Conservation (phyloP, 2,888 invertebrate species). For the Drosophila pegasa region DNA sequence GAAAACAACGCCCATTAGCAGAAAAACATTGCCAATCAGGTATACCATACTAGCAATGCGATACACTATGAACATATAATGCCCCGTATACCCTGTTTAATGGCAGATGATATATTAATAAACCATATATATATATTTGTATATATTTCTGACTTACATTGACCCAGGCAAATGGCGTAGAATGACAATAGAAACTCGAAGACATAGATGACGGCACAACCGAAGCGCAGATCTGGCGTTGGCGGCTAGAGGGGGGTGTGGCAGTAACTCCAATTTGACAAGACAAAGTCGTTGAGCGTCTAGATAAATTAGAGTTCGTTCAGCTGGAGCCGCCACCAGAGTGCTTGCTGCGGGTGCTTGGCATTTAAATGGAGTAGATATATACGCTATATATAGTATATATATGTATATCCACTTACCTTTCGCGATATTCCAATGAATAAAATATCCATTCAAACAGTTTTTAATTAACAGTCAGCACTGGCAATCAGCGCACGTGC, state of each 20-base stretch:
- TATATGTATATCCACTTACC: conserved; percentile 20
- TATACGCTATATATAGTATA: not conserved
- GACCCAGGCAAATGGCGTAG: conserved; percentile 44
- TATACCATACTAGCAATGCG: conserved; percentile 38
- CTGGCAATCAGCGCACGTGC: conserved; percentile 46
- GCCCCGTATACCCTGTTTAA: not conserved
- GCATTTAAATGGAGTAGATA: conserved; percentile 56
- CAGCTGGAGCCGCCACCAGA: conserved; percentile 36
- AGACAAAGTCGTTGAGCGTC: conserved; percentile 57
- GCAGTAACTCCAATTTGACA: conserved; percentile 59
- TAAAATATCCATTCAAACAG: conserved; percentile 54
- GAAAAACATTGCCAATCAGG: conserved; percentile 35
- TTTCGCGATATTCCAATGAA: conserved; percentile 39
- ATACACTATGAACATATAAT: conserved; percentile 2
- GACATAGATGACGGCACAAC: conserved; percentile 33
- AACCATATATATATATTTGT: not conserved
- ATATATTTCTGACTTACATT: conserved; percentile 37
- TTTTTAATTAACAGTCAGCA: conserved; percentile 62
- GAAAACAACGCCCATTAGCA: conserved; percentile 39
- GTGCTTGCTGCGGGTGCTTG: conserved; percentile 55
- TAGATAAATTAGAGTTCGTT: conserved; percentile 62
- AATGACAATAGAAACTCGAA: conserved; percentile 21
- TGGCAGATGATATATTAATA: not conserved
- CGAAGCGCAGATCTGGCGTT: conserved; percentile 33
- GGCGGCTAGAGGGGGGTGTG: not conserved